Conservation (phyloP, 2,888 invertebrate genomes). For the Cheilosia variabilis region DNA sequence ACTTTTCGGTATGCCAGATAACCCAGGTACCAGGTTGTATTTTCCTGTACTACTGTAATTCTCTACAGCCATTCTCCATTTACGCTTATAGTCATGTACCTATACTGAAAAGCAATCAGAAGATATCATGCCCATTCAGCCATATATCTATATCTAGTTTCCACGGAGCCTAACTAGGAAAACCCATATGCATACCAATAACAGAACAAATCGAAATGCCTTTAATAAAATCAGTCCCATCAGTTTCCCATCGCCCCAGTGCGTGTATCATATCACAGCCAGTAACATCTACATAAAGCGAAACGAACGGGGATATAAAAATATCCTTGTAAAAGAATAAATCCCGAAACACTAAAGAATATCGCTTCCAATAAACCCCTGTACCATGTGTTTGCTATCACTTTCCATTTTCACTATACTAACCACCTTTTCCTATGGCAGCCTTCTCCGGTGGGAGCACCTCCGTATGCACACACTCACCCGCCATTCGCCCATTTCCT, state of each 20-base stretch:
- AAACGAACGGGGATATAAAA: background rate
- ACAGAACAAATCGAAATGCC: constrained; percentile 20
- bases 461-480: background rate
- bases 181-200: background rate
- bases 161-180: too few species aligned
- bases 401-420: constrained; percentile 59
- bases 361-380: constrained; percentile 59
- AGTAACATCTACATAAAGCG: constrained; percentile 23
- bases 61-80: too few species aligned
- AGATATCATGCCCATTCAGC: too few species aligned
- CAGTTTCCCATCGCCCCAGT: background rate
- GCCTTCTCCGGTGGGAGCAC: background rate
- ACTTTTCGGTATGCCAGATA: too few species aligned
- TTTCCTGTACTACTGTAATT: too few species aligned
- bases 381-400: constrained; percentile 71
- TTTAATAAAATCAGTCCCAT: constrained; percentile 46
- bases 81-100: too few species aligned
- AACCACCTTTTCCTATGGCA: constrained; percentile 44
- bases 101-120: too few species aligned
- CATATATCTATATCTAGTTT: too few species aligned
- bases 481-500: constrained; percentile 31
- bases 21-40: too few species aligned
- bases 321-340: constrained; percentile 31
- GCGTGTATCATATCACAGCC: background rate
- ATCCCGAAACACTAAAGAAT: constrained; percentile 41